Base-by-base conservation (phyloP, 2,797 vertebrate species). In the Rhinella marina region DNA sequence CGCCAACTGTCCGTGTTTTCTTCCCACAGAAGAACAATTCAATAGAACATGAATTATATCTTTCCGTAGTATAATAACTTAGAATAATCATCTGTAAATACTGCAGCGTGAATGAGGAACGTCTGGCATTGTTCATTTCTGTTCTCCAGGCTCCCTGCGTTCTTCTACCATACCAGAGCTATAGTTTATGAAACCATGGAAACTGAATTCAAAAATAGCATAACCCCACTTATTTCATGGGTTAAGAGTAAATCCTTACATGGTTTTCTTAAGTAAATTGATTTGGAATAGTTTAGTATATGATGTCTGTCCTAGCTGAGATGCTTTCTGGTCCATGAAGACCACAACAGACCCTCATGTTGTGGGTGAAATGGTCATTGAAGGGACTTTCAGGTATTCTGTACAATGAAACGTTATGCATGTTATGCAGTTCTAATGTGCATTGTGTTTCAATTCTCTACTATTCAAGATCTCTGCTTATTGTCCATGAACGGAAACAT, bases 131-230 rank as follows among this genome's bases (percentile, higher is more conserved):
- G 23, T 76, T 52, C 48, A 13, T 50, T 76, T 70, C 17, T 52
- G 17, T 76, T 52, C 7, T 76, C 9, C 48, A 16, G 48, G 73
- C 23, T 76, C 10, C 7, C 72, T 6, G 21, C 41, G 1, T 75
- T 76, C 73, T 54, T 25, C 48, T 52, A 70, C 19, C 41, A n/a
- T 5, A 50, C 21, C 50, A 21, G 16, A 23, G 70, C 17, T 41
- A 75, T 75, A 50, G 23, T 75, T 52, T 52, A 75, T 50, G 48
- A 76, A 76, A 76, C 73, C 21, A 76, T 76, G 48, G 73, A 76
- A 76, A 76, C 73, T 52, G 73, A 25, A 14, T 52, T 25, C 73
- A 52, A 76, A 76, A 75, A 76, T n/a, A 14, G 73, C 23, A 76
- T 52, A 54, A n/a, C 17, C 2, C 2, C 9, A 25, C 13, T 52